Percentiles rank a stretch among this genome's conserved stretches.
These are phyloP conservation scores for Hippocampus comes DNA, from an alignment of 2,113 vertebrate species.

Conservation along the genomic window DNA sequence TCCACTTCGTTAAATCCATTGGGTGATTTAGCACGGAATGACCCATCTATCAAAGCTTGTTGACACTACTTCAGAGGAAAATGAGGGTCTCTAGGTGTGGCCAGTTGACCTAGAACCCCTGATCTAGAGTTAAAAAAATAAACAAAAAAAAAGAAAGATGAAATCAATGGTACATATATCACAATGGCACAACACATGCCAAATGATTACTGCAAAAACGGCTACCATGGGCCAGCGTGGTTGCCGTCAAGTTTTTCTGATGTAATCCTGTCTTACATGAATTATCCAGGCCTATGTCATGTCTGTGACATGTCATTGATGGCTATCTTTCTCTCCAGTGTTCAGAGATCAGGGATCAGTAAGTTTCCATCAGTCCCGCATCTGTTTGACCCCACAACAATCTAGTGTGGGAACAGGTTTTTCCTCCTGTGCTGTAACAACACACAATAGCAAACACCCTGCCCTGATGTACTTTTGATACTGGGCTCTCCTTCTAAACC, in stretches of 20 bases:
- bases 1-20: too few relatives aligned
- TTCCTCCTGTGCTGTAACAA: constrained; percentile 49
- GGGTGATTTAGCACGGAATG: background rate
- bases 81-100: background rate
- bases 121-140: background rate
- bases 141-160: background rate
- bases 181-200: background rate
- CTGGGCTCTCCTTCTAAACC: constrained; percentile 18
- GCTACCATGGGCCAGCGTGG: constrained; percentile 15
- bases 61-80: background rate
- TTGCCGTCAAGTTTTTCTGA: constrained; percentile 36
- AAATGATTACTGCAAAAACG: constrained; percentile 21
- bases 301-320: constrained; percentile 54
- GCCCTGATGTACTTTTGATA: constrained; percentile 18
- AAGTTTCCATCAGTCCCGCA: constrained; percentile 52
- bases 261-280: constrained; percentile 45
- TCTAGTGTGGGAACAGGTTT: constrained; percentile 62
- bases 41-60: background rate
- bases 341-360: constrained; percentile 38
- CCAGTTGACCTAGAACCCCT: background rate
- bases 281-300: constrained; percentile 44
- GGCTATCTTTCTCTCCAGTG: constrained; percentile 54
- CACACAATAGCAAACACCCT: constrained; percentile 42
- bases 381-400: constrained; percentile 53
- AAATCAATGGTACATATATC: background rate